These are phyloP conservation scores for Desoria tigrina DNA, from an alignment of 2,888 invertebrate species.

Conservation along the genomic window DNA sequence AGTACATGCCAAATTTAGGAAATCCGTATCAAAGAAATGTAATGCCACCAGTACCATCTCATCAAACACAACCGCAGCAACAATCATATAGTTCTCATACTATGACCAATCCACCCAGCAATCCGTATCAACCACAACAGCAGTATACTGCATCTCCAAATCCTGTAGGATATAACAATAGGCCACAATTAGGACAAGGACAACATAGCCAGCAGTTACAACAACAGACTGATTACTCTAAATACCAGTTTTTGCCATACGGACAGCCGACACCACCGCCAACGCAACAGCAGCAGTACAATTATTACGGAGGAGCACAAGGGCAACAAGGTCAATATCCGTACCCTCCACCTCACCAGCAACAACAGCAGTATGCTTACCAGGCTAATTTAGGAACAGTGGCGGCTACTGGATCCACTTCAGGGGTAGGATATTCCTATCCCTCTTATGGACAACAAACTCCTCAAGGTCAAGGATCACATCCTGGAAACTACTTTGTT, in stretches of 20 bases:
- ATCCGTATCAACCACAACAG: background rate
- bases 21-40: too few relatives aligned
- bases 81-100: too few relatives aligned
- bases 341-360: constrained; percentile 5
- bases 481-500: background rate
- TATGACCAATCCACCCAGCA: too few relatives aligned
- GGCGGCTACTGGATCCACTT: background rate
- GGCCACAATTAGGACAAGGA: background rate
- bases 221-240: constrained; percentile 12
- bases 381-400: constrained; percentile 2
- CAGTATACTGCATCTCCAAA: background rate
- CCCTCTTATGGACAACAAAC: constrained; percentile 12
- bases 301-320: background rate
- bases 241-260: constrained; percentile 13
- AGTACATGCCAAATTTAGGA: too few relatives aligned
- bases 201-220: background rate
- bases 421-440: background rate
- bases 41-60: too few relatives aligned
- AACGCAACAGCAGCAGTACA: background rate
- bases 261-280: constrained; percentile 7
- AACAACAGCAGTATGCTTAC: background rate
- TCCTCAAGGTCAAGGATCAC: background rate
- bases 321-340: background rate
- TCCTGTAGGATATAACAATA: background rate
- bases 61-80: too few relatives aligned